A percentile compares a stretch with the other conserved stretches of the same genome.
phyloP scores from a whole-genome alignment of 2,888 invertebrate genomes.

The Parasteatoda lunata region DNA sequence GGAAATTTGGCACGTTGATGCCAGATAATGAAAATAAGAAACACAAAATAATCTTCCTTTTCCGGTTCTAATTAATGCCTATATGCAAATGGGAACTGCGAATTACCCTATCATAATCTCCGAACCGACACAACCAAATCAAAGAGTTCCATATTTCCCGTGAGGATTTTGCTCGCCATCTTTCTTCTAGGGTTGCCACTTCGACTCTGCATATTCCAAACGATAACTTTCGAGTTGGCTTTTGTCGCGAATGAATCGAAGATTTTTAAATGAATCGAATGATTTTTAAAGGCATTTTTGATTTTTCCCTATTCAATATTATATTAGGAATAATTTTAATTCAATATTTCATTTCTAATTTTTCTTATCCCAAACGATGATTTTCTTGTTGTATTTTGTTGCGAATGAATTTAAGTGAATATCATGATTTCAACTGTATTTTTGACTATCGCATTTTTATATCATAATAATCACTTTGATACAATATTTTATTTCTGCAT shows the following conservation, averaged over 20 bases:
- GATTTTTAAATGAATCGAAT: neutral
- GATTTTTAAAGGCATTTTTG: neutral
- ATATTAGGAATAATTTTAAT: too few relatives aligned
- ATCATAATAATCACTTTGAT: too few relatives aligned
- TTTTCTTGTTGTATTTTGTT: too few relatives aligned
- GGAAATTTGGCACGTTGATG: slow-evolving; percentile 50
- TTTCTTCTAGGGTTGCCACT: slow-evolving; percentile 57
- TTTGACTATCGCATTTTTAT: too few relatives aligned
- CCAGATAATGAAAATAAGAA: slow-evolving; percentile 59
- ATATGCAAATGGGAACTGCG: slow-evolving; percentile 56
- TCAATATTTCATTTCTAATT: too few relatives aligned
- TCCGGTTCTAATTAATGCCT: slow-evolving; percentile 59
- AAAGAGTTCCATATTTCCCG: slow-evolving; percentile 66
- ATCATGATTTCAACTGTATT: too few relatives aligned
- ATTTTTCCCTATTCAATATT: too few relatives aligned
- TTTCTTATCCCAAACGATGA: too few relatives aligned
- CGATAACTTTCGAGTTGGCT: neutral
- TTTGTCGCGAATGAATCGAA: neutral
- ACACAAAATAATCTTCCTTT: slow-evolving; percentile 59
- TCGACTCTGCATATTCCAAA: slow-evolving; percentile 5
- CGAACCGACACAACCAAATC: slow-evolving; percentile 66
- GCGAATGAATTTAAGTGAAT: too few relatives aligned
- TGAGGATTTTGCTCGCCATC: slow-evolving; percentile 47
- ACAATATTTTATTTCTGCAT: too few relatives aligned
- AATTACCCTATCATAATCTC: slow-evolving; percentile 60